Conservation (phyloP, 2,888 invertebrate genomes). For the Pristionchus entomophagus region DNA sequence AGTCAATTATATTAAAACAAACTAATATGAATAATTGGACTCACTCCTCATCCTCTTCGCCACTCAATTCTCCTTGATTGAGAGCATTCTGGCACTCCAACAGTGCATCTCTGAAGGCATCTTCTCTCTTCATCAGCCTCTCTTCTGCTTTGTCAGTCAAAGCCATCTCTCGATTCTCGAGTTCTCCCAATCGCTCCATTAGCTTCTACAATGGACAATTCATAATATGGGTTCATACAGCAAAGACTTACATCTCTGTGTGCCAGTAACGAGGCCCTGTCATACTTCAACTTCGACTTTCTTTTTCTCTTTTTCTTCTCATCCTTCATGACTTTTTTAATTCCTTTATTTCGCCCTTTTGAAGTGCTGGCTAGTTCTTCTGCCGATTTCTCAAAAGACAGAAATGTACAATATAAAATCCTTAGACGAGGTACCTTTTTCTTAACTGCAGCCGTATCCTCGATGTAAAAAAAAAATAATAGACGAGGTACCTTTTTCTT, state of each 20-base stretch:
- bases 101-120: neutral
- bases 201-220: neutral
- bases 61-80: neutral
- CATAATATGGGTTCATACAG: neutral
- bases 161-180: neutral
- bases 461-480: neutral
- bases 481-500: constrained; percentile 36
- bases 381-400: neutral
- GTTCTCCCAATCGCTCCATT: neutral
- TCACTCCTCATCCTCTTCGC: neutral
- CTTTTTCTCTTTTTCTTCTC: neutral
- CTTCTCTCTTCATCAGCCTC: neutral
- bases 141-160: neutral
- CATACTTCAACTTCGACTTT: neutral
- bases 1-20: too few species aligned
- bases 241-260: neutral
- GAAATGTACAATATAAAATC: neutral
- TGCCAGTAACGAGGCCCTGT: neutral
- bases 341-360: neutral
- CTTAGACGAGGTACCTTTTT: constrained; percentile 10
- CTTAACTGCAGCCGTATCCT: neutral
- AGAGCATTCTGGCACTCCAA: neutral
- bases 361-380: neutral
- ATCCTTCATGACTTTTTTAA: neutral
- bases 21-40: neutral